Percentiles rank a stretch among this genome's conserved stretches.
These are phyloP conservation scores for Ictalurus furcatus DNA, from an alignment of 2,113 vertebrate species.

Conservation along the genomic window DNA sequence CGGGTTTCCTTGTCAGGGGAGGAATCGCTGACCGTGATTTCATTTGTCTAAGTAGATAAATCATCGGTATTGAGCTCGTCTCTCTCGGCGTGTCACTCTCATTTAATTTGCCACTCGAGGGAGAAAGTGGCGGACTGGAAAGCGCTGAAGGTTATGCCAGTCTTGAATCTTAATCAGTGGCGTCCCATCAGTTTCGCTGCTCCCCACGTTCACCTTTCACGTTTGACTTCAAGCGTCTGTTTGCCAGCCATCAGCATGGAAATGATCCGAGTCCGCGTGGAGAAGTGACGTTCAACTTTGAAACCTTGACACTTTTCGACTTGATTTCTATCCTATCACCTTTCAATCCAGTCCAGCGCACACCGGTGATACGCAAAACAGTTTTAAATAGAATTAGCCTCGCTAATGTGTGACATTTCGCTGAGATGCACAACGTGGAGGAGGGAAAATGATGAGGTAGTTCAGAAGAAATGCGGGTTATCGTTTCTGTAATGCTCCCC, in stretches of 20 bases:
- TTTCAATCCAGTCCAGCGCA: not conserved
- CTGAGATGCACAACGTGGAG: slow-evolving; percentile 8
- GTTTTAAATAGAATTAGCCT: slow-evolving; percentile 4
- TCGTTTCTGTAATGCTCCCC: slow-evolving; percentile 61
- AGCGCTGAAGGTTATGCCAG: slow-evolving; percentile 72
- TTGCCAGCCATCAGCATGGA: slow-evolving; percentile 9
- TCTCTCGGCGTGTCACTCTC: slow-evolving; percentile 71
- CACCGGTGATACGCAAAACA: not conserved
- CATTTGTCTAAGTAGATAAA: slow-evolving; percentile 84
- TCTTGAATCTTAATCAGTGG: slow-evolving; percentile 75
- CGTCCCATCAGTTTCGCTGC: slow-evolving; percentile 25
- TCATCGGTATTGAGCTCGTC: slow-evolving; percentile 79
- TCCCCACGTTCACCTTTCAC: slow-evolving; percentile 27
- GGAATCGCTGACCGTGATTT: slow-evolving; percentile 78
- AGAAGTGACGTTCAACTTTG: slow-evolving; percentile 7
- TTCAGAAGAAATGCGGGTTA: slow-evolving; percentile 62
- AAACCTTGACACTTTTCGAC: not conserved
- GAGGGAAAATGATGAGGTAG: slow-evolving; percentile 48
- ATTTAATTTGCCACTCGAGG: slow-evolving; percentile 80
- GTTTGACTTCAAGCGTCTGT: slow-evolving; percentile 17
- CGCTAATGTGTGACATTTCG: not conserved
- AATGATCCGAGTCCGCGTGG: not conserved
- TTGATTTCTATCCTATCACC: not conserved
- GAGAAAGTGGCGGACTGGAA: slow-evolving; percentile 69
- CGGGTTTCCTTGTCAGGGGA: slow-evolving; percentile 65